phyloP scores from a whole-genome alignment of 2,113 vertebrate genomes.

The Heterotis niloticus region DNA sequence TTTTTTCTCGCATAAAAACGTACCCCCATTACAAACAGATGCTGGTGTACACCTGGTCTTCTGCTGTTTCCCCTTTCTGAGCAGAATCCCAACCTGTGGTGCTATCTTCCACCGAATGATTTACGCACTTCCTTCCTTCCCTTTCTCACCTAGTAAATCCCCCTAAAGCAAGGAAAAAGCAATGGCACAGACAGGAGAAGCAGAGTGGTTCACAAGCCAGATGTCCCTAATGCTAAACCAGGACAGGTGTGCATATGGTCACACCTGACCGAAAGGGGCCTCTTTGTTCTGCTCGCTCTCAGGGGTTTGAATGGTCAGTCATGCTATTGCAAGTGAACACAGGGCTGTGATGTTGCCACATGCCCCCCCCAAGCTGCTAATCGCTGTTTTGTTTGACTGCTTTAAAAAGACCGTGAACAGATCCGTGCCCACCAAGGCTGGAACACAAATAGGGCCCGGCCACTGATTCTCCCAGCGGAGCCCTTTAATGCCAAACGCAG shows the following conservation, averaged over 20 bases:
- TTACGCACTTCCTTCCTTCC: neutral
- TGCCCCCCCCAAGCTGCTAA: neutral
- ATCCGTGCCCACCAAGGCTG: neutral
- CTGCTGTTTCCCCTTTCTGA: too few relatives aligned
- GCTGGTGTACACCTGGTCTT: too few relatives aligned
- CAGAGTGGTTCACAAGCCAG: neutral
- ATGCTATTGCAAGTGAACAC: neutral
- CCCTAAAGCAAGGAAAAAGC: neutral
- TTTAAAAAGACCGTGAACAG: neutral
- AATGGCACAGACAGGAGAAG: too few relatives aligned
- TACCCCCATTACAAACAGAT: too few relatives aligned
- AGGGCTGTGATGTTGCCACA: neutral
- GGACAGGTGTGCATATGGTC: neutral
- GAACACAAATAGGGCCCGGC: neutral
- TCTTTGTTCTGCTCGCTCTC: neutral
- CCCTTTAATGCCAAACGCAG: constrained; percentile 16
- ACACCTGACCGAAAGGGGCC: neutral
- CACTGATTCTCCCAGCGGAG: constrained; percentile 5
- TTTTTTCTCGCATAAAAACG: too few relatives aligned
- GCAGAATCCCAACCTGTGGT: too few relatives aligned
- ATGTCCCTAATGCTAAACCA: neutral
- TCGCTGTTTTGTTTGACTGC: neutral
- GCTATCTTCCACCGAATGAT: too few relatives aligned
- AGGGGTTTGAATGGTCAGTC: neutral
- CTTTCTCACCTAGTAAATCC: neutral